These are phyloP conservation scores for Mirounga angustirostris DNA, from an alignment of 2,113 vertebrate species.

Conservation along the genomic window DNA sequence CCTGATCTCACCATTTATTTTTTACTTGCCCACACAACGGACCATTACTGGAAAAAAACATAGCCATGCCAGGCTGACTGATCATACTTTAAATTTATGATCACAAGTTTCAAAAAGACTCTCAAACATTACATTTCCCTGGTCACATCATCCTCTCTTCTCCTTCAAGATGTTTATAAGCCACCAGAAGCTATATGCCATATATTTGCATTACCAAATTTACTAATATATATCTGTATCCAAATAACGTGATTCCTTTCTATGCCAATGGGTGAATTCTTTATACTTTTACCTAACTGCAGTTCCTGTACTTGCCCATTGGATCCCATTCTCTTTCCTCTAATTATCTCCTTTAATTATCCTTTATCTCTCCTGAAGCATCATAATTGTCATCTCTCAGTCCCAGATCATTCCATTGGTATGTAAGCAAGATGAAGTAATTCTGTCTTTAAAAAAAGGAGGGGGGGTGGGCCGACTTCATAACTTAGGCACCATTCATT, in stretches of 20 bases:
- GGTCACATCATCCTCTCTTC: neutral
- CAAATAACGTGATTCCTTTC: neutral
- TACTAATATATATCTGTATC: neutral
- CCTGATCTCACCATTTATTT: neutral
- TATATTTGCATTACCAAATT: neutral
- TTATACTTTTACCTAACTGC: neutral
- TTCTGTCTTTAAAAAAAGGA: neutral
- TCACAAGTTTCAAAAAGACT: neutral
- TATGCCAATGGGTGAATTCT: neutral
- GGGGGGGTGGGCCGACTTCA: neutral
- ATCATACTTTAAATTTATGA: neutral
- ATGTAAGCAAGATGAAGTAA: neutral
- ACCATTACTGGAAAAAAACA: neutral
- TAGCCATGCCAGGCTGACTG: neutral
- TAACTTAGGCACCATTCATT: neutral
- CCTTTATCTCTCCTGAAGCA: neutral
- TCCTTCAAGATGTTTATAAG: neutral
- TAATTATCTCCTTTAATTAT: neutral
- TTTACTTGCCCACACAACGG: neutral
- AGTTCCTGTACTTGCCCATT: neutral
- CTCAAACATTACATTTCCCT: neutral
- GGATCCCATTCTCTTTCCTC: neutral
- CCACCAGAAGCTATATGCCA: neutral
- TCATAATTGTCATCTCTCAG: neutral
- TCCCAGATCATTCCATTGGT: neutral